Percentiles rank a stretch among this genome's conserved stretches.
Evolutionary conservation across 2,797 vertebrate species (phyloP).

Genomic region (Coracias cyanogaster): DNA sequence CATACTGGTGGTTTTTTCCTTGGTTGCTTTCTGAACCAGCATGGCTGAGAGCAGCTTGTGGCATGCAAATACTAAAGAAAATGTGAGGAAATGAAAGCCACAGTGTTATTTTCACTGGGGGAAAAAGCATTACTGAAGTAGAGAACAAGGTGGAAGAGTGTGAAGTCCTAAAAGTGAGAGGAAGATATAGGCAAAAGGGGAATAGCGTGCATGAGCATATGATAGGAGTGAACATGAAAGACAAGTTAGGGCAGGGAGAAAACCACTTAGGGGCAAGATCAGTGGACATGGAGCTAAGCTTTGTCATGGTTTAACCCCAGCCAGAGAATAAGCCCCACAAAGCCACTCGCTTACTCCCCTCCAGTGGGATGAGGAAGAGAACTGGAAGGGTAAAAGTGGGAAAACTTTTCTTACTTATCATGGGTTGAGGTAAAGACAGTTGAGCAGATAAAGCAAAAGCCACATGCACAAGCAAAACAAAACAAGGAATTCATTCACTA

Average conservation of each 20-base stretch:
- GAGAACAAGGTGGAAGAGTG: not conserved
- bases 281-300: not conserved
- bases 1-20: not conserved
- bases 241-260: not conserved
- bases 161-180: not conserved
- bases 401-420: not conserved
- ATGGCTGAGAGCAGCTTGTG: not conserved
- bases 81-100: not conserved
- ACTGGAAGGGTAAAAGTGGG: not conserved
- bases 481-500: not conserved
- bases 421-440: not conserved
- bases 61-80: not conserved
- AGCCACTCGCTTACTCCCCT: not conserved
- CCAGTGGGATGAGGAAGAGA: not conserved
- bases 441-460: not conserved
- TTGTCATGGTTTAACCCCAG: not conserved
- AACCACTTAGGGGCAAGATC: not conserved
- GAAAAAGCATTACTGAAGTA: not conserved
- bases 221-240: not conserved
- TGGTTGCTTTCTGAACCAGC: not conserved
- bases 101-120: not conserved
- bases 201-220: not conserved
- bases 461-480: not conserved
- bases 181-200: not conserved
- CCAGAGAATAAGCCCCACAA: not conserved